Evolutionary conservation across 2,888 invertebrate species (phyloP).

Genomic region (Ophion obscuratus): DNA sequence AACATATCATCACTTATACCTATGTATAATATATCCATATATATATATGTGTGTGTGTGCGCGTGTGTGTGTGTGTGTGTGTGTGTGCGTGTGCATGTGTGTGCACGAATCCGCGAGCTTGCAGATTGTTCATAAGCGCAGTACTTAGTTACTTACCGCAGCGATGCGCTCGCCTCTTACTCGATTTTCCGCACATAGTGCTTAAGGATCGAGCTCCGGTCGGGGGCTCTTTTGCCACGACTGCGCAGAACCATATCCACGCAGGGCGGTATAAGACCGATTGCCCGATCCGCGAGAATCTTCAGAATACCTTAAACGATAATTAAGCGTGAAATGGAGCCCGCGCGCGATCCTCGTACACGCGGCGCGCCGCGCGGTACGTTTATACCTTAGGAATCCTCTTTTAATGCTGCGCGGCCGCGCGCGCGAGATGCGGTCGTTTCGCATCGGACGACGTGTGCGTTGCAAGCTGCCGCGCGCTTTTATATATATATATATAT

Average conservation of each 20-base stretch:
- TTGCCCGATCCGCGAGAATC: constrained; percentile 63
- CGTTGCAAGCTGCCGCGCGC: constrained; percentile 33
- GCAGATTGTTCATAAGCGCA: constrained; percentile 48
- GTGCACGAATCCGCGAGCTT: not conserved
- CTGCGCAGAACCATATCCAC: constrained; percentile 12
- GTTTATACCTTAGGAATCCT: constrained; percentile 62
- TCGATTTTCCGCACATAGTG: constrained; percentile 45
- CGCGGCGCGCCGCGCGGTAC: constrained; percentile 35
- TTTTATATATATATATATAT: not conserved
- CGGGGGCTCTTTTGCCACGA: constrained; percentile 18
- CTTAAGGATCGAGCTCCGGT: constrained; percentile 11
- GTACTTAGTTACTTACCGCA: constrained; percentile 60
- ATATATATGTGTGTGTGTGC: not conserved
- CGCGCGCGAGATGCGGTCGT: constrained; percentile 38
- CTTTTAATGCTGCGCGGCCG: constrained; percentile 56
- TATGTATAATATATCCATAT: constrained; percentile 16
- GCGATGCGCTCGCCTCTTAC: constrained; percentile 42
- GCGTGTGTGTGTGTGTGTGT: not conserved
- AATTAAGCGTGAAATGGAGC: constrained; percentile 65
- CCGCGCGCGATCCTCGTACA: constrained; percentile 56
- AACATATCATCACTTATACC: constrained; percentile 31
- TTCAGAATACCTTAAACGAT: constrained; percentile 63
- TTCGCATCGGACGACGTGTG: constrained; percentile 34
- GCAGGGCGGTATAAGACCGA: constrained; percentile 57
- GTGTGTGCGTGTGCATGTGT: not conserved